Percentiles rank a stretch among this genome's conserved stretches.
These are phyloP conservation scores for Isoperla grammatica DNA, from an alignment of 2,888 invertebrate genomes.

Conservation along the genomic window DNA sequence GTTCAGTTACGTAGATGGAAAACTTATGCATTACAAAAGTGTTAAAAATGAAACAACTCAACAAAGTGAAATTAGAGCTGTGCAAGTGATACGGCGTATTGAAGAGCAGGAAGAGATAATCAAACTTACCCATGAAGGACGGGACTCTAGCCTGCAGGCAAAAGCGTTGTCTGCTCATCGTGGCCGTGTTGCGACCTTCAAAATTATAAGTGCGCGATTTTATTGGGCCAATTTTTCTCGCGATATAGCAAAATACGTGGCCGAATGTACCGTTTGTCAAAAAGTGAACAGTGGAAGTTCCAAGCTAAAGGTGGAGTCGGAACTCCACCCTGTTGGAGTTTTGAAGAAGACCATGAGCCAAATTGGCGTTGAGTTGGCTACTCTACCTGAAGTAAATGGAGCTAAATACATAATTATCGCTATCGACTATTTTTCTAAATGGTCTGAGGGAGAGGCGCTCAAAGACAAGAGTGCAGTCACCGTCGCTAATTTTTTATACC, in stretches of 20 bases:
- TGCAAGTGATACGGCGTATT: background rate
- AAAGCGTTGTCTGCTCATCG: background rate
- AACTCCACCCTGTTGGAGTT: conserved; percentile 10
- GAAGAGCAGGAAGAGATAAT: background rate
- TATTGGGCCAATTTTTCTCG: conserved; percentile 1
- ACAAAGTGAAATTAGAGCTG: background rate
- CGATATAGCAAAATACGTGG: background rate
- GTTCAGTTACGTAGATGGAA: background rate
- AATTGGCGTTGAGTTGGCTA: conserved; percentile 17
- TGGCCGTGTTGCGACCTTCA: background rate
- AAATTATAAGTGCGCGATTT: background rate
- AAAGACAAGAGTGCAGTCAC: background rate
- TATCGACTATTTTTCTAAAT: conserved; percentile 19
- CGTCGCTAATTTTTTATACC: conserved; percentile 10
- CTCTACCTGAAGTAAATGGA: conserved; percentile 15
- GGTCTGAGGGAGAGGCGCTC: conserved; percentile 9
- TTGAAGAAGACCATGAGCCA: conserved; percentile 7
- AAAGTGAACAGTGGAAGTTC: background rate
- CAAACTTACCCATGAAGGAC: background rate
- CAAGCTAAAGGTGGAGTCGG: background rate
- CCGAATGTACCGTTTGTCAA: background rate
- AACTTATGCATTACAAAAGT: background rate
- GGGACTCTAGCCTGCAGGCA: background rate
- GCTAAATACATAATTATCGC: conserved; percentile 15
- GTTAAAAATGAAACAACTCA: background rate